Base-by-base conservation (phyloP, 2,888 invertebrate species). In the Therioaphis trifolii region DNA sequence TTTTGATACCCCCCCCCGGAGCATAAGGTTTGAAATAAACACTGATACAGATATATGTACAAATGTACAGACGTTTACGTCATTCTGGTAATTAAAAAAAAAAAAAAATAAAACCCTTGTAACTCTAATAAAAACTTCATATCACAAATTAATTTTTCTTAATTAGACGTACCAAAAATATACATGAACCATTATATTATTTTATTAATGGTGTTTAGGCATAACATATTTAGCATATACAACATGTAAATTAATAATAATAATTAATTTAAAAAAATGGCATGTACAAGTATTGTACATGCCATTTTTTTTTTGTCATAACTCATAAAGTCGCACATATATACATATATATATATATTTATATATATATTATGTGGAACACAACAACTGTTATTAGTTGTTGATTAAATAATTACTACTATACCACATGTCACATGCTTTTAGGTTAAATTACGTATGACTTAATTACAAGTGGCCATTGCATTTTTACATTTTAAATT, bases 351-450 rank as follows among this genome's bases (percentile, higher is more conserved):
- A n/a, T n/a, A n/a, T n/a, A n/a, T n/a, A n/a, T n/a, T n/a, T n/a
- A n/a, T 21, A 21, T 21, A 0, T 24, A 24, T 58, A 58, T 24
- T 21, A 58, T 58, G 4, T 21, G 11, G 58, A 58, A 58, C 21
- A 21, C 11, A 12, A 58, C n/a, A 21, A 58, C 24, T 9, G n/a
- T 29, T 55, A 40, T 40, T 21, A 74, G 35, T 21, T n/a, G 52
- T 49, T 74, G 21, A 55, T 74, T 74, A 55, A 74, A 74, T 74
- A 74, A 40, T 29, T 40, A 40, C 9, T 24, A 15, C 40, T 15
- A 15, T 7, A 35, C 12, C 15, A 2, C n/a, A 46, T 9, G 3
- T 21, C 18, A 21, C 27, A 55, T 74, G 55, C 9, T 35, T 74
- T 74, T 74, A 40, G 55, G 74, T 21, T 29, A 35, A 72, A 52